Evolutionary conservation across 2,888 invertebrate species (phyloP), one percentile per base, ranked within the genome.

Genomic region (Hyles lineata): DNA sequence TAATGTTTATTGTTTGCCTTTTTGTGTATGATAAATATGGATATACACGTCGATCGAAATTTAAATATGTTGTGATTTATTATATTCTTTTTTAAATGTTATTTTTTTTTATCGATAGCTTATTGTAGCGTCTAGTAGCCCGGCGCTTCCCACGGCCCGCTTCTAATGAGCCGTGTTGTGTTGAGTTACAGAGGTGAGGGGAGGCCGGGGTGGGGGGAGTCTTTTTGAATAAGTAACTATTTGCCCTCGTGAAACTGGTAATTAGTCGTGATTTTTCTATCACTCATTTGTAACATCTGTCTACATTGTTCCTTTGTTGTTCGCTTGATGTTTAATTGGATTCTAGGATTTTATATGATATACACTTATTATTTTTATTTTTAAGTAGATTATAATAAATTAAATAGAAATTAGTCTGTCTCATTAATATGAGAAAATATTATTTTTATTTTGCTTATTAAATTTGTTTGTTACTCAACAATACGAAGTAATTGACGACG

Each of bases 121-220:
- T 58, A 72, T 61, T 70, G 73, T 74, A 88, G 76, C 80, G 91
- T 85, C 92, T 91, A 90, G 79, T 76, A 74, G 79, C 74, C 81
- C 79, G 84, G 81, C 82, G 85, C 87, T 92, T 93, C 93, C 91
- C 93, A 93, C 92, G 92, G 90, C 90, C 89, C 85, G 88, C 85
- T 91, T 89, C 92, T 93, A 93, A 93, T 93, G 93, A 93, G 93
- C 89, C 91, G 88, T 90, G 92, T 91, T 92, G 90, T 88, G 89
- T 91, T 90, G 91, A 90, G 90, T 88, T 88, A 90, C 89, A 88
- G 89, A 50, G 50, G 23, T 43, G 67, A 23, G 50, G 82, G 83
- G 83, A 76, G 81, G 79, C 2, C 43, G 67, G 17, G 78, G 80
- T 79, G 80, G 78, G 81, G 83, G 75, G 79, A 79, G 82, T 78